Percentiles rank a stretch among this genome's conserved stretches.
phyloP scores from a whole-genome alignment of 2,888 invertebrate species.

The Lordiphosa fenestrarum region DNA sequence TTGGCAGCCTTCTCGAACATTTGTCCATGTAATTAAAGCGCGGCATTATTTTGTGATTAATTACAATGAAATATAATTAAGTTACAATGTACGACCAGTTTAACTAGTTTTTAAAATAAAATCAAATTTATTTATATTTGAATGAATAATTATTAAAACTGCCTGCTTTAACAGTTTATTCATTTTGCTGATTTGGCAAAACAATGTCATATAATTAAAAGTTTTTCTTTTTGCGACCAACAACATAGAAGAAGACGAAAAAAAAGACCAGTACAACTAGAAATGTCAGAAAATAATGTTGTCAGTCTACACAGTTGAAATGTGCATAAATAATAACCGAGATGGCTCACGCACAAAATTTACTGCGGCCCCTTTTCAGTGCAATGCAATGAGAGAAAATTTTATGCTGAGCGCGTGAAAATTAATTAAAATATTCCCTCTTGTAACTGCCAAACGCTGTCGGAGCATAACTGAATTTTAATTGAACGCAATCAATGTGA shows the following conservation, averaged over 20 bases:
- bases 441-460: conserved; percentile 64
- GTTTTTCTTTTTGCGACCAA: conserved; percentile 22
- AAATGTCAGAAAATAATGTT: conserved; percentile 15
- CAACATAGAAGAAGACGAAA: background rate
- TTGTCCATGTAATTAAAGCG: too few relatives aligned
- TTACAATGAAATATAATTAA: background rate
- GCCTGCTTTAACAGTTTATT: background rate
- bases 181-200: conserved; percentile 9
- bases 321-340: conserved; percentile 39
- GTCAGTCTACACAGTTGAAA: conserved; percentile 31
- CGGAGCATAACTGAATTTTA: conserved; percentile 80
- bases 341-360: conserved; percentile 20
- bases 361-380: conserved; percentile 27
- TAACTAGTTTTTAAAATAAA: background rate
- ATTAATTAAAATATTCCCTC: conserved; percentile 79
- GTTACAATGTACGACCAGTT: background rate
- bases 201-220: conserved; percentile 43
- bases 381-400: conserved; percentile 43
- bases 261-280: background rate
- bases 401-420: conserved; percentile 79
- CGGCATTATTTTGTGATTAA: too few relatives aligned
- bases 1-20: too few relatives aligned
- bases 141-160: too few relatives aligned
- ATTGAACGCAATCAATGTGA: conserved; percentile 80
- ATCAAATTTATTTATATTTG: background rate